Evolutionary conservation across 2,888 invertebrate genomes (phyloP).

Genomic region (Saturnia pavonia): DNA sequence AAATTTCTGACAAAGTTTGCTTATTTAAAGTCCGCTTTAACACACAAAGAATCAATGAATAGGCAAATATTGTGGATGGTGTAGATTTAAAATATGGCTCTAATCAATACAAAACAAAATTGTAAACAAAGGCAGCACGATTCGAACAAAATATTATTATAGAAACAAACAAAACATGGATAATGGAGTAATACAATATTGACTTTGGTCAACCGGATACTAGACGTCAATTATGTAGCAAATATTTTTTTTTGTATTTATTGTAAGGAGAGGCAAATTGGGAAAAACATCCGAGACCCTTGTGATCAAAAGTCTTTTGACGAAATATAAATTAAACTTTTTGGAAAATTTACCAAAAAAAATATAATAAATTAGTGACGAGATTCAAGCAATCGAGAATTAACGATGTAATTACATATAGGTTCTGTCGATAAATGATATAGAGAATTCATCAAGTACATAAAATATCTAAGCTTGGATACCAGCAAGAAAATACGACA

Average conservation of each 20-base stretch:
- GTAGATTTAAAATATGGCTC: conserved; percentile 2
- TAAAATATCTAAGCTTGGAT: too few species aligned
- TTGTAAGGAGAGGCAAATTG: background rate
- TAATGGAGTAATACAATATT: conserved; percentile 7
- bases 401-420: too few species aligned
- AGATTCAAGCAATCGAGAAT: background rate
- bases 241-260: background rate
- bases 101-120: conserved; percentile 3
- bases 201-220: background rate
- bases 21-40: too few species aligned
- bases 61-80: background rate
- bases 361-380: background rate
- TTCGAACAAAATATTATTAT: background rate
- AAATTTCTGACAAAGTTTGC: background rate
- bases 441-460: too few species aligned
- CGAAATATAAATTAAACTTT: background rate
- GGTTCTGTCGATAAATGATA: background rate
- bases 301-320: background rate
- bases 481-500: too few species aligned
- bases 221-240: background rate
- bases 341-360: background rate
- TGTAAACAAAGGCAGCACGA: conserved; percentile 11
- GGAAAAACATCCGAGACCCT: background rate
- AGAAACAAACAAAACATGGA: background rate
- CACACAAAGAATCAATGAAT: background rate